Base-by-base conservation (phyloP, 1,140 invertebrate genomes). In the Caerostris darwini region DNA sequence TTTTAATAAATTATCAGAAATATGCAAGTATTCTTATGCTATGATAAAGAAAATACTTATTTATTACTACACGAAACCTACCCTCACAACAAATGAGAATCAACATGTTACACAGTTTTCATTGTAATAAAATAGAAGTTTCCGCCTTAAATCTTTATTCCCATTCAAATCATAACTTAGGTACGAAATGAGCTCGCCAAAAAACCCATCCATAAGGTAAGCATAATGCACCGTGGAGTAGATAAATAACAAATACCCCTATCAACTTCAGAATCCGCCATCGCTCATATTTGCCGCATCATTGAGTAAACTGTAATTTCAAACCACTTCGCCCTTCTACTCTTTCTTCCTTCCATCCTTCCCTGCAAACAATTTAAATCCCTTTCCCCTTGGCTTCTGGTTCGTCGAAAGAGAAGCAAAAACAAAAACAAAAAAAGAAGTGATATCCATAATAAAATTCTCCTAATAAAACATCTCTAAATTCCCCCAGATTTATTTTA, bases 391-490 rank as follows among this genome's bases (percentile, higher is more conserved):
- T 12, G 8, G 10, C 12, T 50, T 61, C 71, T 77, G 71, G 57
- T 90, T 69, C 67, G 71, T 67, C 53, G 54, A 19, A 85, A 6
- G 83, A 12, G 50, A 58, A 53, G 34, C 57, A 58, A 85, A 58
- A 19, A 8, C 17, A 86, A 14, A 19, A 86, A 19, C 14, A 14
- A 71, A 6, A 7, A 71, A 91, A 7, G 58, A 90, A 10, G 53
- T 50, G 50, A 85, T 92, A 85, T 92, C 90, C 90, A 92, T 85
- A 92, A 92, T 92, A 92, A 92, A 92, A 92, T 92, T 50, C 90
- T 50, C 53, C 56, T 85, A 85, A 92, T 92, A 92, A 92, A 92
- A 92, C 77, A 92, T 92, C 71, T 81, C 90, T 91, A 82, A 91
- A 82, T 82, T 89, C 69, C 64, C 71, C 90, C 59, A 92, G 90